phyloP scores from a whole-genome alignment of 35 echinoderm and acorn worm genomes.

The Apostichopus californicus region DNA sequence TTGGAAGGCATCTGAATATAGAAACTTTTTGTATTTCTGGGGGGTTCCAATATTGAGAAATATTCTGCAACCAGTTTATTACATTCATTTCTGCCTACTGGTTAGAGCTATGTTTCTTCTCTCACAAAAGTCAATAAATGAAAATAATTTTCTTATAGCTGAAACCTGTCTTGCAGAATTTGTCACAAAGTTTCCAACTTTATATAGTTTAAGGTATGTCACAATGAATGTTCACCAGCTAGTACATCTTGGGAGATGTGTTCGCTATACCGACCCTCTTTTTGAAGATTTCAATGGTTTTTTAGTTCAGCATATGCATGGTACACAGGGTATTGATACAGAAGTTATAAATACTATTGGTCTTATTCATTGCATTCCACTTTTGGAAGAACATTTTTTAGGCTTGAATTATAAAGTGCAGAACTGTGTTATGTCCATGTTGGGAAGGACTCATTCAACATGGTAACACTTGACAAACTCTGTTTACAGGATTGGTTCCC shows the following conservation, averaged over 20 bases:
- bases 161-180: neutral
- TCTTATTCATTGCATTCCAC: too few relatives aligned
- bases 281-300: neutral
- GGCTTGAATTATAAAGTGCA: too few relatives aligned
- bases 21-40: neutral
- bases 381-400: too few relatives aligned
- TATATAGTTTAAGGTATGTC: neutral
- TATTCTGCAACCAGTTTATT: neutral
- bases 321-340: too few relatives aligned
- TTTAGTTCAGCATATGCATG: neutral
- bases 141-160: neutral
- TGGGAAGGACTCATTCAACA: too few relatives aligned
- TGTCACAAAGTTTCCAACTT: neutral
- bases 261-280: neutral
- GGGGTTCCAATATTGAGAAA: neutral
- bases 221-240: neutral
- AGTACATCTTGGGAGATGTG: neutral
- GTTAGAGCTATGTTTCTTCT: neutral
- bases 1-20: conserved; percentile 60
- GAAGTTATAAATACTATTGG: too few relatives aligned
- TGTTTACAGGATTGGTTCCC: too few relatives aligned
- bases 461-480: too few relatives aligned
- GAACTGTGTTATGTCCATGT: too few relatives aligned
- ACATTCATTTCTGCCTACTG: neutral
- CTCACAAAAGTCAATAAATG: neutral